Evolutionary conservation across 2,113 vertebrate genomes (phyloP), one percentile per base, ranked within the genome.

Genomic region (Amphiprion ocellaris): DNA sequence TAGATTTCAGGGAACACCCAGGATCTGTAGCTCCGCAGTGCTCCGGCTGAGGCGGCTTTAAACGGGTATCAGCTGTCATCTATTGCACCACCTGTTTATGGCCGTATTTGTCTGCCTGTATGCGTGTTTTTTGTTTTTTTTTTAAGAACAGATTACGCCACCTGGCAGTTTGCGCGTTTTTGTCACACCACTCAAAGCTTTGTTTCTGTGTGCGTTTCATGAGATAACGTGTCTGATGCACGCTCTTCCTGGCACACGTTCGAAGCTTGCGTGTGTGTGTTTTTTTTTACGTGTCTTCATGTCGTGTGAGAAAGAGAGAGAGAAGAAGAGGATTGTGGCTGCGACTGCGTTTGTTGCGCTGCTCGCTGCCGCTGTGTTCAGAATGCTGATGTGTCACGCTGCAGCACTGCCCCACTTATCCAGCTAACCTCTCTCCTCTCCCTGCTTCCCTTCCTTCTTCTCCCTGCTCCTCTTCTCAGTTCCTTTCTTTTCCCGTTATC

Each of bases 301-400:
- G 30, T 49, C 11, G n/a, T 63, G 54, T 58, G 64, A 75, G 39
- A 16, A 67, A 5, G 69, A n/a, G 61, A 47, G 75, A 58, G 44
- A 39, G 61, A 37, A 28, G 28, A 37, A 28, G 28, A 37, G 56
- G 75, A 79, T 81, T 84, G 89, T 77, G 87, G 83, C 79, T 79
- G 86, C 86, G 63, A 65, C 85, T 84, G 90, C 79, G 82, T 79
- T 81, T 17, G 85, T 87, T 83, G 84, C 86, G 83, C 92, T 88
- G 68, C 91, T 87, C 82, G 82, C 81, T 84, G 85, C 88, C 64
- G 86, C 90, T 93, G 91, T 93, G 84, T 78, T 89, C 90, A 86
- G 94, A 95, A 95, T 95, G 95, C 93, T 95, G 92, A 95, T 95
- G 94, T 94, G 92, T 94, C 93, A 94, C 91, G 87, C 93, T 95